Conservation (phyloP, 1,140 invertebrate species). For the Anoplolepis gracilipes region DNA sequence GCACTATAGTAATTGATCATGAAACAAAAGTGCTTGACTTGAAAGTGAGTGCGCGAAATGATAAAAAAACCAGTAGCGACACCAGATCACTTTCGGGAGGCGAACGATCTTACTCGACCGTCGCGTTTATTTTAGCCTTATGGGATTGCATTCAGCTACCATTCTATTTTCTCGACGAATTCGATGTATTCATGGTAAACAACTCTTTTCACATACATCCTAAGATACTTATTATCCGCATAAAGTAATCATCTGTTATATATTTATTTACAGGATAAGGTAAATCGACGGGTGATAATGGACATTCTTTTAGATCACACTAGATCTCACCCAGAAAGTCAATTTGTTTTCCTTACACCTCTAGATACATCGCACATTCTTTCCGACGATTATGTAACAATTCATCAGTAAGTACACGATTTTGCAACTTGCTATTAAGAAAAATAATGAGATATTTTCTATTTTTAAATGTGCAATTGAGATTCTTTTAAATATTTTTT, state of each 20-base stretch:
- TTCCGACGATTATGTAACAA: constrained; percentile 85
- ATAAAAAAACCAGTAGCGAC: constrained; percentile 76
- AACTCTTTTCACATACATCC: not conserved
- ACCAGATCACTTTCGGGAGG: constrained; percentile 94
- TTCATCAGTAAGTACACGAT: constrained; percentile 84
- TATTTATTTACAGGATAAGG: constrained; percentile 88
- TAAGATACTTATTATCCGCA: constrained; percentile 28
- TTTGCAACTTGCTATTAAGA: not conserved
- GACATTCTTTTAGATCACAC: constrained; percentile 90
- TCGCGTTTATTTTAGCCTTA: constrained; percentile 96
- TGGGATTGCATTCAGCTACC: constrained; percentile 97
- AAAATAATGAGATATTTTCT: not conserved
- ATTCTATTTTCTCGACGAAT: constrained; percentile 98
- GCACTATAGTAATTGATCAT: constrained; percentile 88
- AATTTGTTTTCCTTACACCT: constrained; percentile 93
- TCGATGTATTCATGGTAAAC: constrained; percentile 98
- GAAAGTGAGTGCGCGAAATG: constrained; percentile 86
- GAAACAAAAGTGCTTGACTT: constrained; percentile 87
- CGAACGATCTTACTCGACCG: constrained; percentile 97
- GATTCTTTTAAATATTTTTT: not conserved
- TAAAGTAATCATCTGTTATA: not conserved
- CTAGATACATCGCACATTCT: constrained; percentile 88
- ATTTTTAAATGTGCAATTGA: not conserved
- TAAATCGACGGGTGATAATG: constrained; percentile 90
- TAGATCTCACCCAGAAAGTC: constrained; percentile 86